Percentiles rank a stretch among this genome's conserved stretches.
Evolutionary conservation across 1,140 invertebrate genomes (phyloP).

Genomic region (Lanistes nyassanus): DNA sequence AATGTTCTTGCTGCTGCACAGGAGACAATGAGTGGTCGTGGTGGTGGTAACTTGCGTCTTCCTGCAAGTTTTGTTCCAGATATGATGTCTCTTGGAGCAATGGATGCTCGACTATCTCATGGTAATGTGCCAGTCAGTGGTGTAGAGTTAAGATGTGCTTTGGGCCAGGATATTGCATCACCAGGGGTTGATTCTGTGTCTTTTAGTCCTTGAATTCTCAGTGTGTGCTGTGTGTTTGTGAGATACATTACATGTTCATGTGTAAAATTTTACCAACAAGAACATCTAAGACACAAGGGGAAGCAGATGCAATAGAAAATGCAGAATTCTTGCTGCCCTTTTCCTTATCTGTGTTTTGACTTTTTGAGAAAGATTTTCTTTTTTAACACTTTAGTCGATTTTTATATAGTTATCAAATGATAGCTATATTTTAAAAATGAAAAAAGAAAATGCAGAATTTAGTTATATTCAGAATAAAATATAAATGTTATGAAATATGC

Average conservation of each 20-base stretch:
- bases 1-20: slow-evolving; percentile 24
- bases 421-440: neutral
- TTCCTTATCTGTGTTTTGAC: too few species aligned
- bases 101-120: slow-evolving; percentile 16
- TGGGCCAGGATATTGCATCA: slow-evolving; percentile 21
- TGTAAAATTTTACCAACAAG: too few species aligned
- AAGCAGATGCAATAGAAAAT: too few species aligned
- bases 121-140: slow-evolving; percentile 14
- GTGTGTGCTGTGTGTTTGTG: neutral
- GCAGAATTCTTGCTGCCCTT: too few species aligned
- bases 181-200: slow-evolving; percentile 24
- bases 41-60: slow-evolving; percentile 6
- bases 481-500: too few species aligned
- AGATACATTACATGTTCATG: too few species aligned
- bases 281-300: too few species aligned
- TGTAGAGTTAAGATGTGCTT: slow-evolving; percentile 20
- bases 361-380: too few species aligned
- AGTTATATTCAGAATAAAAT: too few species aligned
- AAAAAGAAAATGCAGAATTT: neutral
- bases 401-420: too few species aligned
- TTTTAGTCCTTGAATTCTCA: slow-evolving; percentile 10
- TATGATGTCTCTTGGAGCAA: slow-evolving; percentile 25
- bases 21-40: slow-evolving; percentile 13
- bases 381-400: too few species aligned
- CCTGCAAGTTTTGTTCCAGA: slow-evolving; percentile 19